phyloP scores from a whole-genome alignment of 2,888 invertebrate species.

The Microdon myrmicae region DNA sequence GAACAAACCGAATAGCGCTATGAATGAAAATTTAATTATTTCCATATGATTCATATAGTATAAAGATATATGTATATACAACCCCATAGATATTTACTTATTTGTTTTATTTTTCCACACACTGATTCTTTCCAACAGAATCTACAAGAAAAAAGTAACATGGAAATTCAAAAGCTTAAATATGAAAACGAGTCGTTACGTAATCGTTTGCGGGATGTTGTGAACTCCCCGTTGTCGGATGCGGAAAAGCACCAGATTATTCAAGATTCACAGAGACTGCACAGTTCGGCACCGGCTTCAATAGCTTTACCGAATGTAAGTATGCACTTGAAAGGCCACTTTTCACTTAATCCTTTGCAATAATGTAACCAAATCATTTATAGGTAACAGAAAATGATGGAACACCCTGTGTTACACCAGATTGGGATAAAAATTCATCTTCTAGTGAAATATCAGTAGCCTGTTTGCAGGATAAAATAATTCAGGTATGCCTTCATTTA shows the following conservation, averaged over 20 bases:
- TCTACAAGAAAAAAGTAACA: slow-evolving; percentile 64
- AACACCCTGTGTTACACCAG: slow-evolving; percentile 80
- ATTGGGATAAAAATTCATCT: slow-evolving; percentile 93
- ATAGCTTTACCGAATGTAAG: slow-evolving; percentile 71
- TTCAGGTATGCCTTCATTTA: slow-evolving; percentile 71
- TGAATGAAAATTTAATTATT: slow-evolving; percentile 45
- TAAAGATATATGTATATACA: no score
- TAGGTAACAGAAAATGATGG: slow-evolving; percentile 69
- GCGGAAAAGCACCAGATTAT: slow-evolving; percentile 84
- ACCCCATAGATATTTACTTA: no score
- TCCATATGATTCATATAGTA: slow-evolving; percentile 20
- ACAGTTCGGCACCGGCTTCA: slow-evolving; percentile 84
- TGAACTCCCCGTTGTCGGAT: slow-evolving; percentile 84
- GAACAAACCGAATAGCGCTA: slow-evolving; percentile 44
- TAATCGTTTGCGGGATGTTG: slow-evolving; percentile 80
- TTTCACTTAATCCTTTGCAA: no score
- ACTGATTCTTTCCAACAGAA: slow-evolving; percentile 56
- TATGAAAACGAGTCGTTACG: slow-evolving; percentile 82
- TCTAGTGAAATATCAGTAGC: slow-evolving; percentile 92
- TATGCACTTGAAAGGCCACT: no score
- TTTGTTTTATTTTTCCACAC: slow-evolving; percentile 4
- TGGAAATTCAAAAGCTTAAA: slow-evolving; percentile 71
- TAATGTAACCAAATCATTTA: slow-evolving; percentile 3
- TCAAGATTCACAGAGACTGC: slow-evolving; percentile 76
- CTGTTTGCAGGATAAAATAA: slow-evolving; percentile 90